These are phyloP conservation scores for Dicrurus megarhynchus DNA, from an alignment of 2,113 vertebrate species.

Conservation along the genomic window DNA sequence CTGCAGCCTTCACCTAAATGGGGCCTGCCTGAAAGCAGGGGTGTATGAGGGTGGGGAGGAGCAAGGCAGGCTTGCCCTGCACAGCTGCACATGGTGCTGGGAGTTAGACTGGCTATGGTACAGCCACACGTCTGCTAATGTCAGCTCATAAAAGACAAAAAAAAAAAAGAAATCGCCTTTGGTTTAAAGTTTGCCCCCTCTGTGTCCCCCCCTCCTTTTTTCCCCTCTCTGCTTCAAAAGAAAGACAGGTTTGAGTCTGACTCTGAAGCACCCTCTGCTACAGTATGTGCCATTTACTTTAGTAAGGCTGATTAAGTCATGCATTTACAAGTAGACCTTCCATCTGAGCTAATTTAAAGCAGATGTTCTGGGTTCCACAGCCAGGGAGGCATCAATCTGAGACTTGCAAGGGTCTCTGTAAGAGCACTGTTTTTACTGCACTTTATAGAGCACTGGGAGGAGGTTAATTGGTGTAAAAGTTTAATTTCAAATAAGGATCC, in stretches of 20 bases:
- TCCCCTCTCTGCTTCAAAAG: conserved; percentile 64
- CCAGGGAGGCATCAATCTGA: conserved; percentile 62
- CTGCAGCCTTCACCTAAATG: not conserved
- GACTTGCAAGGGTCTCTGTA: conserved; percentile 45
- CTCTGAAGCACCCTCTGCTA: conserved; percentile 64
- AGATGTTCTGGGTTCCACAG: conserved; percentile 74
- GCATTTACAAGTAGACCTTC: conserved; percentile 79
- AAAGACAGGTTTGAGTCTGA: conserved; percentile 69
- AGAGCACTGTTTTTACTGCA: conserved; percentile 59
- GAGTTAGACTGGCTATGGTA: conserved; percentile 49
- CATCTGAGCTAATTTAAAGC: conserved; percentile 77
- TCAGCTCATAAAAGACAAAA: conserved; percentile 51
- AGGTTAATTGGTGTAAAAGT: conserved; percentile 69
- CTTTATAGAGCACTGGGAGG: conserved; percentile 54
- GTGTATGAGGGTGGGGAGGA: not conserved
- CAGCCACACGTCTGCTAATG: conserved; percentile 56
- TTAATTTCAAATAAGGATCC: conserved; percentile 71
- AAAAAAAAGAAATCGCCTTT: conserved; percentile 34
- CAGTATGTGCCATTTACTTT: conserved; percentile 73
- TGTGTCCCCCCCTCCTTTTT: not conserved
- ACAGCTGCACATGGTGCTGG: conserved; percentile 29
- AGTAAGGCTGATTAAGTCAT: conserved; percentile 79
- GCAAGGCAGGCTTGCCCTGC: not conserved
- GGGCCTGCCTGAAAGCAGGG: not conserved
- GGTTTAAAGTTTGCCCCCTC: conserved; percentile 63